Conservation (phyloP, 2,797 vertebrate genomes). For the Phataginus tricuspis region DNA sequence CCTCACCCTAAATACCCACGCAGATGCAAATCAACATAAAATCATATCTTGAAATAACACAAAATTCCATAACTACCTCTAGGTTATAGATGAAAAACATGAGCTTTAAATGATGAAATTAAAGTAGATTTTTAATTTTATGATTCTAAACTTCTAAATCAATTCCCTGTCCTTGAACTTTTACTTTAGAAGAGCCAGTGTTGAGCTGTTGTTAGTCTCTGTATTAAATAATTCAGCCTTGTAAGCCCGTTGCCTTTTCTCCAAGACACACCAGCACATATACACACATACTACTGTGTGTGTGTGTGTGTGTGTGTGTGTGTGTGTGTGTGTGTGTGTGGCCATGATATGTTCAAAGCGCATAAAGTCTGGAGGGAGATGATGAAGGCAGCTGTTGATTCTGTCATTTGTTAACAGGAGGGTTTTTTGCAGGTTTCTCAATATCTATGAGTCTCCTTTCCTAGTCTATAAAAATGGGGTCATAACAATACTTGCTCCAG, state of each 20-base stretch:
- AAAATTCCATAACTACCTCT: neutral
- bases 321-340: neutral
- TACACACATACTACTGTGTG: neutral
- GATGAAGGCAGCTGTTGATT: neutral
- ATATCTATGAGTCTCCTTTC: neutral
- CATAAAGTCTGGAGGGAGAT: neutral
- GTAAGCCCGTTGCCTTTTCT: neutral
- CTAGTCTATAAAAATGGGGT: constrained; percentile 22
- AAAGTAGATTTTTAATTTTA: neutral
- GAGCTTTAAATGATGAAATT: neutral
- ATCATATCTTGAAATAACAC: neutral
- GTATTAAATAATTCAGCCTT: neutral
- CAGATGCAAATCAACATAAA: neutral
- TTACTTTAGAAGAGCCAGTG: neutral
- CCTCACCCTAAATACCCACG: neutral
- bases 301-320: neutral
- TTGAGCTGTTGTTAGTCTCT: neutral
- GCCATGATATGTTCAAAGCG: neutral
- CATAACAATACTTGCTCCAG: constrained; percentile 37
- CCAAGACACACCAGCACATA: neutral
- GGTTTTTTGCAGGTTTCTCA: neutral
- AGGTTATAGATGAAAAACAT: neutral
- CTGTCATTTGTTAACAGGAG: neutral
- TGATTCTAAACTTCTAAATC: neutral
- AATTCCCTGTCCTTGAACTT: neutral